Evolutionary conservation across 2,888 invertebrate genomes (phyloP), one percentile per base, ranked within the genome.

Genomic region (Cheilosia urbana): DNA sequence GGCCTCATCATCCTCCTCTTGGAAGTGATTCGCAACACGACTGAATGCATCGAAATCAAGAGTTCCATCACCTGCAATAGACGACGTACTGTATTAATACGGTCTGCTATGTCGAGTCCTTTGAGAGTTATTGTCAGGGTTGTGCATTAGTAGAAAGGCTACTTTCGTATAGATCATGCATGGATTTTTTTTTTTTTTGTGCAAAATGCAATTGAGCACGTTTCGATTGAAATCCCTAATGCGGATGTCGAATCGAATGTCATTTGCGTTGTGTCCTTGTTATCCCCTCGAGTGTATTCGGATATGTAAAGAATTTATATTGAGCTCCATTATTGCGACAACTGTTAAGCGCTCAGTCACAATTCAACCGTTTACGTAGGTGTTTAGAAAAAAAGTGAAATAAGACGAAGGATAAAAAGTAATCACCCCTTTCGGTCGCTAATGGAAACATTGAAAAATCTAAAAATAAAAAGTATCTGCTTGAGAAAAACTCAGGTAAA

Each of bases 1-100:
- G 87, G 98, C 97, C 93, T 99, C 99, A 88, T 97, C 97, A 91
- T 99, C 99, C 92, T 98, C 98, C 93, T 98, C 98, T 68, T 85
- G 85, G 72, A 85, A 85, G 19, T 76, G 71, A 37, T 68, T 72
- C 62, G 85, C 85, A 58, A 85, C 85, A 27, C 85, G 85, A 60
- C 71, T 66, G 58, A 85, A 85, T 76, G 85, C 85, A 81, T 81
- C 77, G 30, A 85, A 85, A 77, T 85, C 85, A 68, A 85, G 66
- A 81, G 85, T 81, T 81, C 85, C 85, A 65, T 85, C 85, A 77
- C 85, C 85, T 85, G 72, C 55, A 68, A 79, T 30, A 17, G 9
- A 65, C 5, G 13, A 19, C 6, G 27, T 19, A 47, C 17, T 37
- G 37, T 37, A 37, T 37, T 37, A 63, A 51, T 11, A 27, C 30